Conservation (phyloP, 23 tunicate species). For the Halocynthia aurantium region DNA sequence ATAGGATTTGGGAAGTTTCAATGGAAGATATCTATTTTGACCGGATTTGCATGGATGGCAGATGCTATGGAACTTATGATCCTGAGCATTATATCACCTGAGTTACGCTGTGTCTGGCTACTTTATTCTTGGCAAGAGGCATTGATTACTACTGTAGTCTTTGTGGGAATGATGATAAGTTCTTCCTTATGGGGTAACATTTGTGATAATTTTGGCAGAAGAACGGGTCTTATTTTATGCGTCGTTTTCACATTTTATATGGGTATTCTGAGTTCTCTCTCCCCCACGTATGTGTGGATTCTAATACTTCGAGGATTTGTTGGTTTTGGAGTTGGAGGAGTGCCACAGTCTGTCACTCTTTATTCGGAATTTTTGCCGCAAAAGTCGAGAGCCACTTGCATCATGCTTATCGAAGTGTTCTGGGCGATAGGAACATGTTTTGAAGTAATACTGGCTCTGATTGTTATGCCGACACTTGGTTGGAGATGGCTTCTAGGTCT, state of each 20-base stretch:
- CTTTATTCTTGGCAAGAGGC: conserved; percentile 91
- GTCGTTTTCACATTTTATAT: conserved; percentile 86
- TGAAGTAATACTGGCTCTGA: conserved; percentile 71
- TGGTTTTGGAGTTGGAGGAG: conserved; percentile 98
- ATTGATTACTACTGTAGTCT: conserved; percentile 86
- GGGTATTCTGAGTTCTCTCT: conserved; percentile 80
- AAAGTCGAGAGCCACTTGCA: conserved; percentile 83
- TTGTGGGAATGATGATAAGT: conserved; percentile 92
- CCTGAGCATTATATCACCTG: conserved; percentile 86
- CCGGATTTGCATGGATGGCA: conserved; percentile 99
- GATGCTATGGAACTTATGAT: conserved; percentile 99
- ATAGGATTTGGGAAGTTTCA: conserved; percentile 97
- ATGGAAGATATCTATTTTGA: conserved; percentile 76
- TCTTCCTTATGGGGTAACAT: conserved; percentile 96
- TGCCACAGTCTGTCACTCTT: conserved; percentile 96
- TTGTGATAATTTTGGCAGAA: conserved; percentile 89
- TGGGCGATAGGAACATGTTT: conserved; percentile 98
- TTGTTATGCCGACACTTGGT: conserved; percentile 73
- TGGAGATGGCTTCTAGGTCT: conserved; percentile 92
- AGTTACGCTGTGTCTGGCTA: conserved; percentile 92
- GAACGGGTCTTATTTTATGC: conserved; percentile 75
- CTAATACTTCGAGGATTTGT: conserved; percentile 80
- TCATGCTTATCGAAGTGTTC: conserved; percentile 90
- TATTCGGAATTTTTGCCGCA: conserved; percentile 95
- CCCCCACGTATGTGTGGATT: conserved; percentile 92